These are phyloP conservation scores for Oryzaephilus surinamensis DNA, from an alignment of 1,140 invertebrate species.

Conservation along the genomic window DNA sequence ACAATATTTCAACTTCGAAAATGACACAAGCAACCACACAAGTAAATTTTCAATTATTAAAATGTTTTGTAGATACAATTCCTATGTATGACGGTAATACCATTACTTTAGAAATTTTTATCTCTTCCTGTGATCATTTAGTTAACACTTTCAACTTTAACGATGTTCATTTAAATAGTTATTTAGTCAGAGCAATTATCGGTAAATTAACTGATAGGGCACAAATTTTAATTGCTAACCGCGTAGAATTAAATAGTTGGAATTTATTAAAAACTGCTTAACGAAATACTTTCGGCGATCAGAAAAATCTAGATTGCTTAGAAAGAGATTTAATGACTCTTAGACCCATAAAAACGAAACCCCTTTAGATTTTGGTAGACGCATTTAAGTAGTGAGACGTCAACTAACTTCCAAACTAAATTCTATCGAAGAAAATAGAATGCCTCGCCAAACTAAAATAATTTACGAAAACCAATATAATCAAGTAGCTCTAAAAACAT, in stretches of 20 bases:
- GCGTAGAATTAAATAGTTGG: constrained; percentile 10
- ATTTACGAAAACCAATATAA: neutral
- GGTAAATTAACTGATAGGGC: constrained; percentile 13
- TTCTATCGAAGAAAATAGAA: neutral
- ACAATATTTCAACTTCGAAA: too few relatives aligned
- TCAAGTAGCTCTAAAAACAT: neutral
- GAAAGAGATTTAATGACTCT: constrained; percentile 3
- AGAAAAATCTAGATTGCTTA: constrained; percentile 10
- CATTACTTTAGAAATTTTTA: constrained; percentile 12
- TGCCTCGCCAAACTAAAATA: neutral
- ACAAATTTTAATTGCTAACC: constrained; percentile 6
- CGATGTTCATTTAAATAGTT: constrained; percentile 7
- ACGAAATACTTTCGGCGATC: constrained; percentile 10
- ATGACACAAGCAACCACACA: too few relatives aligned
- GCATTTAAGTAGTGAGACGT: neutral
- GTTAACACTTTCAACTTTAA: constrained; percentile 4
- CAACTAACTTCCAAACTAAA: constrained; percentile 3
- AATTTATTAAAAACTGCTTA: constrained; percentile 5
- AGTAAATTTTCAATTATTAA: too few relatives aligned
- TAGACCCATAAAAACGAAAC: constrained; percentile 5
- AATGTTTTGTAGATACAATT: constrained; percentile 9
- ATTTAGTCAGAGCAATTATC: constrained; percentile 11
- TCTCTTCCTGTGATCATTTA: constrained; percentile 8
- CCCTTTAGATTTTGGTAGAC: constrained; percentile 5
- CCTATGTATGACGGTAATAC: constrained; percentile 10